Conservation (phyloP, 2,113 vertebrate genomes). For the Sus scrofa region DNA sequence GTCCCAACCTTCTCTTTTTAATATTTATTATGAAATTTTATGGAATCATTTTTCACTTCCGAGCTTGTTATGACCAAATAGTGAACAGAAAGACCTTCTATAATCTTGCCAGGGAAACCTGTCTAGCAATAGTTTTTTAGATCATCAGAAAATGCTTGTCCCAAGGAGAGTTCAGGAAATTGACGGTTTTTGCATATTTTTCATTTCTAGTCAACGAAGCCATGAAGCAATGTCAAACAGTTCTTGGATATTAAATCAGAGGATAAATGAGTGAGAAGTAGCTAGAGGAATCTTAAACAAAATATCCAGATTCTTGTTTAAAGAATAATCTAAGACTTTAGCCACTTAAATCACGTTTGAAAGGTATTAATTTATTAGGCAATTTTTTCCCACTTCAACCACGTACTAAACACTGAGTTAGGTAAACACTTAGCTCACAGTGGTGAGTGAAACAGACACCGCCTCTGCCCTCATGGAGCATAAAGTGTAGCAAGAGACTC, state of each 20-base stretch:
- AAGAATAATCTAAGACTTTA: slow-evolving; percentile 14
- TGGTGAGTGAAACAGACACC: background rate
- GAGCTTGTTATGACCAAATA: background rate
- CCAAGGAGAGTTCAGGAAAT: background rate
- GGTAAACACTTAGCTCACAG: background rate
- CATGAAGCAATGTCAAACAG: background rate
- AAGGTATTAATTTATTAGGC: background rate
- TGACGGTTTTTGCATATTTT: background rate
- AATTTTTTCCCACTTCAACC: background rate
- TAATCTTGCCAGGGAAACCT: background rate
- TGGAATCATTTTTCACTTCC: background rate
- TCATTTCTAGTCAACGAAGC: background rate
- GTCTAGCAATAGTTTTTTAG: background rate
- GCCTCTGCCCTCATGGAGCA: background rate
- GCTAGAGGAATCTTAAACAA: background rate
- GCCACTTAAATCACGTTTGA: background rate
- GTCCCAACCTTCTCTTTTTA: background rate
- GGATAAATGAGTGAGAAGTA: background rate
- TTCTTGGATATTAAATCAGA: background rate
- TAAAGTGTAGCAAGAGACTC: background rate
- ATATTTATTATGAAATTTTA: background rate
- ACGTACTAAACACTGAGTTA: background rate
- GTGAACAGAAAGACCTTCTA: background rate
- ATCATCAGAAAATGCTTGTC: background rate
- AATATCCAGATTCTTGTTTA: background rate